Conservation (phyloP, 2,113 vertebrate species). For the Corydoras sp. region DNA sequence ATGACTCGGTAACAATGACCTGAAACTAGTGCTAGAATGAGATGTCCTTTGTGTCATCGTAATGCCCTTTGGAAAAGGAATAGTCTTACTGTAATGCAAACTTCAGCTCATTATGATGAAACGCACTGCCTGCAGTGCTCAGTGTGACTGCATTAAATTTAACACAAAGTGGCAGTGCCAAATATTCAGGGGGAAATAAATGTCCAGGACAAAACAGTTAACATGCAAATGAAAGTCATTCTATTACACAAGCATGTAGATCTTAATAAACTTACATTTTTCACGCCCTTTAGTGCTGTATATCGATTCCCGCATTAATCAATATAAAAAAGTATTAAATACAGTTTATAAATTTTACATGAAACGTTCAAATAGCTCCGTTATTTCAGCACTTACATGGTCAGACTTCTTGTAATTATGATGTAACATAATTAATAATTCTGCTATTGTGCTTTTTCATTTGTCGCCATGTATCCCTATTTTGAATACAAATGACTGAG, state of each 20-base stretch:
- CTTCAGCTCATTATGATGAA: constrained; percentile 10
- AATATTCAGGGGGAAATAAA: constrained; percentile 7
- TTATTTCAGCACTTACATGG: no score
- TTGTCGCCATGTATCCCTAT: no score
- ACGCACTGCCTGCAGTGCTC: constrained; percentile 12
- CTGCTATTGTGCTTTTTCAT: no score
- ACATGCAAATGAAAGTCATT: constrained; percentile 10
- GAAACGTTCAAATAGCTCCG: background rate
- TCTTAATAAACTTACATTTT: background rate
- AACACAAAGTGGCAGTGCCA: constrained; percentile 5
- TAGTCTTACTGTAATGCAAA: constrained; percentile 11
- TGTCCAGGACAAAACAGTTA: constrained; percentile 8
- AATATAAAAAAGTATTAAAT: no score
- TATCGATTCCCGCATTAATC: background rate
- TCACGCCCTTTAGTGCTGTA: background rate
- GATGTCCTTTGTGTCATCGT: constrained; percentile 3
- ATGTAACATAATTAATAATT: no score
- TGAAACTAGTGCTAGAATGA: background rate
- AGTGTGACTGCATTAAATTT: constrained; percentile 5
- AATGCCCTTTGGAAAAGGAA: constrained; percentile 11
- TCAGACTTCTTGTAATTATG: no score
- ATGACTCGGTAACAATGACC: background rate
- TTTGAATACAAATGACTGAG: no score
- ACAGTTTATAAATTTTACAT: background rate
- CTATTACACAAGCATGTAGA: no score